Evolutionary conservation across 1,140 invertebrate genomes (phyloP), one percentile per base, ranked within the genome.

Genomic region (Lepeophtheirus salmonis): DNA sequence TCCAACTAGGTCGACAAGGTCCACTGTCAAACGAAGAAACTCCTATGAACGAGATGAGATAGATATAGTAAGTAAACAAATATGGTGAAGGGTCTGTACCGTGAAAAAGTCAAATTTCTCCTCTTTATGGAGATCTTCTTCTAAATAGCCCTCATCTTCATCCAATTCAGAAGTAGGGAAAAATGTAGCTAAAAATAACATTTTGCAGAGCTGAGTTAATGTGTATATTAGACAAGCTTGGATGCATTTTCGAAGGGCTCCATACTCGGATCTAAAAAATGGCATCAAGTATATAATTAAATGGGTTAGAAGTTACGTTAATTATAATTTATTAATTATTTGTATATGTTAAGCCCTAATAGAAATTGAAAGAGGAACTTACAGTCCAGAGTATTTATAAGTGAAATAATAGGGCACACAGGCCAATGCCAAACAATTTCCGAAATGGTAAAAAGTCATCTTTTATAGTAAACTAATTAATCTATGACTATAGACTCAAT

Each of bases 401-500:
- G 87, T 87, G 68, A 95, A 81, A 67, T 92, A 87, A 76, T 94
- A 94, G 30, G 91, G 91, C 41, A 89, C 82, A 70, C 89, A 90
- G 53, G 92, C 81, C 63, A 96, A 74, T 0, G 89, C 89, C 56
- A 94, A 74, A 74, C 90, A 95, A 72, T 96, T 96, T 66, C 87
- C 89, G 74, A 96, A 94, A 74, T 96, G 90, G 76, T 92, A 95
- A 52, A 95, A 75, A 4, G 91, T 95, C 91, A 96, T 96, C 16
- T 48, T 49, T 24, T 58, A n/a, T n/a, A n/a, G n/a, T n/a, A n/a
- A n/a, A n/a, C n/a, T n/a, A n/a, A n/a, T n/a, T n/a, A n/a, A n/a
- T n/a, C n/a, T n/a, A n/a, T n/a, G n/a, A n/a, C n/a, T n/a, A n/a
- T n/a, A n/a, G n/a, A n/a, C n/a, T n/a, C n/a, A n/a, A n/a, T n/a